These are phyloP conservation scores for Sitophilus oryzae DNA, from an alignment of 1,140 invertebrate species.

Conservation along the genomic window DNA sequence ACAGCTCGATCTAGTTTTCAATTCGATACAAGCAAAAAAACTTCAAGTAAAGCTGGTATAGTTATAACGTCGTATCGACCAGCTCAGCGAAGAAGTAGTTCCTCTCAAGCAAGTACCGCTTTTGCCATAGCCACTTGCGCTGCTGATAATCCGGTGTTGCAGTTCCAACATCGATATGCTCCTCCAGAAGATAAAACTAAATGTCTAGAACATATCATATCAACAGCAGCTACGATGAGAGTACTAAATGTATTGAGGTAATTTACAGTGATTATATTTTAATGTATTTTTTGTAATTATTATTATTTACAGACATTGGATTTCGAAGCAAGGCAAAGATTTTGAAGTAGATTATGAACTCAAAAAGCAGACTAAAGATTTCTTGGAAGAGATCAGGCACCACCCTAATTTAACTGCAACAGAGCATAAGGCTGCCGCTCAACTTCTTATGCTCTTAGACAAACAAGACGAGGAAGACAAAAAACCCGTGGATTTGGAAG, in stretches of 20 bases:
- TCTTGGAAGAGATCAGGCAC: conserved; percentile 82
- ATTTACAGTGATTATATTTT: neutral
- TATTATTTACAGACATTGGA: conserved; percentile 52
- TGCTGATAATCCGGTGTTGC: conserved; percentile 62
- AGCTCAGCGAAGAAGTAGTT: conserved; percentile 85
- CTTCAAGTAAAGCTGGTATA: conserved; percentile 71
- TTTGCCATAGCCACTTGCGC: conserved; percentile 90
- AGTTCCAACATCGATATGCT: conserved; percentile 11
- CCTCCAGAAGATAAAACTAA: conserved; percentile 43
- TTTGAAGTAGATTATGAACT: conserved; percentile 76
- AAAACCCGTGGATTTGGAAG: conserved; percentile 62
- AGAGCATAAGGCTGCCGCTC: conserved; percentile 82
- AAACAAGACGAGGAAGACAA: conserved; percentile 57
- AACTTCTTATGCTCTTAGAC: conserved; percentile 72
- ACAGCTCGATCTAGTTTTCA: conserved; percentile 54
- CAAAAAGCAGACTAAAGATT: conserved; percentile 73
- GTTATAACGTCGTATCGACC: conserved; percentile 89
- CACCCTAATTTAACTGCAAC: conserved; percentile 81
- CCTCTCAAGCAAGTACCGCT: conserved; percentile 80
- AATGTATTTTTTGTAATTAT: neutral
- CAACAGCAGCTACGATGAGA: conserved; percentile 87
- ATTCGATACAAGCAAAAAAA: conserved; percentile 53
- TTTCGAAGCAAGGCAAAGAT: conserved; percentile 69
- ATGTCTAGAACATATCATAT: conserved; percentile 80
- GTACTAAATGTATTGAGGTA: conserved; percentile 80